phyloP scores from a whole-genome alignment of 2,113 vertebrate species.

The Noturus placidus region DNA sequence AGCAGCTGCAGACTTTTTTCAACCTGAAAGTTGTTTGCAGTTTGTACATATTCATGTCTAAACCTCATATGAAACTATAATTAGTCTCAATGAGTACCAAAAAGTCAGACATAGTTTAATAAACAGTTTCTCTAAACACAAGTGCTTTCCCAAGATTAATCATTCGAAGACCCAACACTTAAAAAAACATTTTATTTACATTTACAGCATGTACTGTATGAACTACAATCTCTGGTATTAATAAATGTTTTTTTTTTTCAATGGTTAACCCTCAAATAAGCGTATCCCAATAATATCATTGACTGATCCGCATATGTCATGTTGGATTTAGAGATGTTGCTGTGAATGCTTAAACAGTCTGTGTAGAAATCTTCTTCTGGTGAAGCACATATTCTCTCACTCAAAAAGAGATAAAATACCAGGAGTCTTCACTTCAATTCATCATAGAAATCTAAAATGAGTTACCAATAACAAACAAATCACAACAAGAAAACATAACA shows the following conservation, averaged over 20 bases:
- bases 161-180: slow-evolving; percentile 26
- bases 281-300: slow-evolving; percentile 71
- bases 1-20: not conserved
- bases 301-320: slow-evolving; percentile 64
- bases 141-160: not conserved
- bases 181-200: slow-evolving; percentile 75
- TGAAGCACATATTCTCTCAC: slow-evolving; percentile 55
- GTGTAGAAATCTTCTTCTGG: slow-evolving; percentile 69
- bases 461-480: slow-evolving; percentile 52
- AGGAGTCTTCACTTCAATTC: slow-evolving; percentile 42
- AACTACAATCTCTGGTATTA: slow-evolving; percentile 81
- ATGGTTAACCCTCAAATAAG: slow-evolving; percentile 69
- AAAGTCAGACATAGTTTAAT: slow-evolving; percentile 13
- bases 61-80: not conserved
- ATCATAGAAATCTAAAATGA: slow-evolving; percentile 52
- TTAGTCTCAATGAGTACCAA: not conserved
- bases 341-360: slow-evolving; percentile 67
- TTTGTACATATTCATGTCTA: not conserved
- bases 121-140: slow-evolving; percentile 6
- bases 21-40: not conserved
- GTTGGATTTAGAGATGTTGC: slow-evolving; percentile 56
- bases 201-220: slow-evolving; percentile 76
- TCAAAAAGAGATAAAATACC: slow-evolving; percentile 37
- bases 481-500: slow-evolving; percentile 49
- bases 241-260: slow-evolving; percentile 63